Evolutionary conservation across 35 echinoderm and acorn worm species (phyloP).

Genomic region (Strongylocentrotus purpuratus): DNA sequence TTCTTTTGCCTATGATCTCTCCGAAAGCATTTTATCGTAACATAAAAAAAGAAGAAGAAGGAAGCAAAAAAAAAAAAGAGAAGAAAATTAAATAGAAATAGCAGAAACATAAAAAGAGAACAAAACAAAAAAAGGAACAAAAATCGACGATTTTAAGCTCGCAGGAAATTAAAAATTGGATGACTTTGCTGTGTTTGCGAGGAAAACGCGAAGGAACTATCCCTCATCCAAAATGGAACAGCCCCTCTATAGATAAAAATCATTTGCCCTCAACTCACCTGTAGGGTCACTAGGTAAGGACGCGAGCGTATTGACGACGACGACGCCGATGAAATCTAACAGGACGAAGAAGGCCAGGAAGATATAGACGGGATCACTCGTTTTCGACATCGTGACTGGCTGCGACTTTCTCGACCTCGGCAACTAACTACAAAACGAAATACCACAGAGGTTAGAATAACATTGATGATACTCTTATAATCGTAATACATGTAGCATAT

Average conservation of each 20-base stretch:
- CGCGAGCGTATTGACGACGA: slow-evolving; percentile 27
- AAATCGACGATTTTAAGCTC: too few relatives aligned
- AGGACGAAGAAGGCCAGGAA: slow-evolving; percentile 33
- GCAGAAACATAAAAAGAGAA: background rate
- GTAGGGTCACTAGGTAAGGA: slow-evolving; percentile 12
- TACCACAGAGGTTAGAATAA: too few relatives aligned
- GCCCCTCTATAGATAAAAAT: background rate
- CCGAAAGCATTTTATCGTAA: background rate
- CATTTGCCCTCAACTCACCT: background rate
- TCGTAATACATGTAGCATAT: too few relatives aligned
- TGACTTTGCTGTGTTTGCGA: too few relatives aligned
- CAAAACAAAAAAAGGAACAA: too few relatives aligned
- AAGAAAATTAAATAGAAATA: too few relatives aligned
- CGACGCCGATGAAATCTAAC: background rate
- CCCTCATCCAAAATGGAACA: too few relatives aligned
- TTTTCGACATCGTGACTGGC: background rate
- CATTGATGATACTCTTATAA: too few relatives aligned
- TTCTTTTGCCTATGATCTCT: background rate
- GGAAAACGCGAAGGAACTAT: too few relatives aligned
- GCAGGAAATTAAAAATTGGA: too few relatives aligned
- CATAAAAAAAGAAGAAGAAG: background rate
- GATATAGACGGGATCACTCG: slow-evolving; percentile 29
- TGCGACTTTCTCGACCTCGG: background rate
- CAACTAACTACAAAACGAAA: background rate
- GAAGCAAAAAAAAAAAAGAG: too few relatives aligned